Evolutionary conservation across 2,888 invertebrate species (phyloP).

Genomic region (Drosophila paramelanica): DNA sequence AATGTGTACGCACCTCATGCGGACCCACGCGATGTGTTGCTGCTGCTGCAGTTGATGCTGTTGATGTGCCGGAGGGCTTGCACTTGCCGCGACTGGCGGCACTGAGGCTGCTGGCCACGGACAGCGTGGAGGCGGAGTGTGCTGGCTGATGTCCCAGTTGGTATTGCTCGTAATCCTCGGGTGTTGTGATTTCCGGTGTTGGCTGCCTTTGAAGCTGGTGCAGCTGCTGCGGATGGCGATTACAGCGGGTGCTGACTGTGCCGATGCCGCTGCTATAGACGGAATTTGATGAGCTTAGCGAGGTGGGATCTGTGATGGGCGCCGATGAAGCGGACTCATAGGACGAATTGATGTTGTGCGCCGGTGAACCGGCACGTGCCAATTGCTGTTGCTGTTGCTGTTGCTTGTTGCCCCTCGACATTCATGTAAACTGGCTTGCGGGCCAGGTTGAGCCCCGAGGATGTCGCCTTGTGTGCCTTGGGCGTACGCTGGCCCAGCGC

Average conservation of each 20-base stretch:
- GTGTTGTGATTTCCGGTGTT: conserved; percentile 72
- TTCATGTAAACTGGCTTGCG: conserved; percentile 77
- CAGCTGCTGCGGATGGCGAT: conserved; percentile 69
- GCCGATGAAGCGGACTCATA: conserved; percentile 80
- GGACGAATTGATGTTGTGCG: conserved; percentile 78
- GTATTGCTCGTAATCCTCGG: conserved; percentile 78
- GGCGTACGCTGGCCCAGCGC: conserved; percentile 57
- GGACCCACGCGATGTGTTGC: conserved; percentile 45
- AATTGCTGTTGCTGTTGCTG: conserved; percentile 39
- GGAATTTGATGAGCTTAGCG: conserved; percentile 77
- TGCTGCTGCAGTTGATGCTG: conserved; percentile 40
- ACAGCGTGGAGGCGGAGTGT: conserved; percentile 73
- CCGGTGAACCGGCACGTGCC: conserved; percentile 62
- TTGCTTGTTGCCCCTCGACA: conserved; percentile 66
- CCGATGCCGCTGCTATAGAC: conserved; percentile 74
- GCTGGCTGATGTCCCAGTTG: conserved; percentile 74
- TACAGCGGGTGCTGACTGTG: conserved; percentile 61
- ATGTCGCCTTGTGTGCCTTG: conserved; percentile 59
- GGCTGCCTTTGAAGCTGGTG: conserved; percentile 55
- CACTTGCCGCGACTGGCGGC: conserved; percentile 67
- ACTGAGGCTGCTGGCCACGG: conserved; percentile 72
- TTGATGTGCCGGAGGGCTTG: conserved; percentile 47
- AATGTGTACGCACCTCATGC: conserved; percentile 70
- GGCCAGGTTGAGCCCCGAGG: conserved; percentile 38
- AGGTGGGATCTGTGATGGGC: conserved; percentile 75